phyloP scores from a whole-genome alignment of 2,888 invertebrate species.

The Eupithecia insigniata region DNA sequence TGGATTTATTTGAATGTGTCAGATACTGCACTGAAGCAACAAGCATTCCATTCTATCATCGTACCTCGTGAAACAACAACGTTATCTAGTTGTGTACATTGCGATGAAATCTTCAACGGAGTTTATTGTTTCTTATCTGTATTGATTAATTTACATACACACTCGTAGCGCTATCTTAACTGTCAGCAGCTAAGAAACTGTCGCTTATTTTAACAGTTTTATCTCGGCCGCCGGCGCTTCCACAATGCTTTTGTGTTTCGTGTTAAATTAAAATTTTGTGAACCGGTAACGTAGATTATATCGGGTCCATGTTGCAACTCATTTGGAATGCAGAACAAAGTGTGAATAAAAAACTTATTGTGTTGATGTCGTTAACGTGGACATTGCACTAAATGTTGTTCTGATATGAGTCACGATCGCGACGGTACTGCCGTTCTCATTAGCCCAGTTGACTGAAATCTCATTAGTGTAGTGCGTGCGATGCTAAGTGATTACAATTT shows the following conservation, averaged over 20 bases:
- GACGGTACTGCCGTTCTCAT: slow-evolving; percentile 73
- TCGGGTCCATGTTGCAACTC: slow-evolving; percentile 35
- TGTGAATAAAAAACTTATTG: slow-evolving; percentile 48
- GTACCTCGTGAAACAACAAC: slow-evolving; percentile 46
- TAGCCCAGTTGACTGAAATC: slow-evolving; percentile 78
- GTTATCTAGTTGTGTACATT: slow-evolving; percentile 66
- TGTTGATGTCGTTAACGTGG: slow-evolving; percentile 58
- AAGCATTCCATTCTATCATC: slow-evolving; percentile 38
- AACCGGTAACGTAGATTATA: slow-evolving; percentile 53
- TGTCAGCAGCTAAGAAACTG: slow-evolving; percentile 73
- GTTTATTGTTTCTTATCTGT: slow-evolving; percentile 76
- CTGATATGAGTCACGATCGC: slow-evolving; percentile 75
- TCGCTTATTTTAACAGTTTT: slow-evolving; percentile 70
- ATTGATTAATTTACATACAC: slow-evolving; percentile 79
- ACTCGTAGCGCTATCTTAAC: slow-evolving; percentile 64
- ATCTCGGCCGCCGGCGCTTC: slow-evolving; percentile 63
- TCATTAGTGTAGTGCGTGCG: slow-evolving; percentile 81
- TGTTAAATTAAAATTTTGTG: slow-evolving; percentile 45
- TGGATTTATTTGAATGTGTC: slow-evolving; percentile 11
- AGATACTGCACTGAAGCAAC: slow-evolving; percentile 8
- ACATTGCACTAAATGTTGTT: slow-evolving; percentile 68
- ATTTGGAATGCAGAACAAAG: slow-evolving; percentile 31
- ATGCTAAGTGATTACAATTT: slow-evolving; percentile 81
- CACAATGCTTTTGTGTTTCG: slow-evolving; percentile 58
- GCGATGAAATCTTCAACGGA: slow-evolving; percentile 68